A percentile compares a stretch with the other conserved stretches of the same genome.
Evolutionary conservation across 2,113 vertebrate species (phyloP).

Genomic region (Nycticryphes semicollaris): DNA sequence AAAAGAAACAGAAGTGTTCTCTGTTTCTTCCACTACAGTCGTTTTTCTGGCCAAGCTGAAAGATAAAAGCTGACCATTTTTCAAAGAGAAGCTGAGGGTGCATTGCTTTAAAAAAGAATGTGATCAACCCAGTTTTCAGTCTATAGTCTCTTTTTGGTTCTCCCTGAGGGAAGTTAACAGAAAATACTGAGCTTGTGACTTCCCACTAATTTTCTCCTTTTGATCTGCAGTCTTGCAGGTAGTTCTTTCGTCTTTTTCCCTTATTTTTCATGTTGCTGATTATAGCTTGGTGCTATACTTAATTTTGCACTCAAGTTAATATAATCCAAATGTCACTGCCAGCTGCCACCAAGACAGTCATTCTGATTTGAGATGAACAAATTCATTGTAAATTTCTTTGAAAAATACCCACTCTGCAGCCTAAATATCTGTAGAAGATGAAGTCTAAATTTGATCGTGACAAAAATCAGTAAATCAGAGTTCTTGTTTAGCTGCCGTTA

Average conservation of each 20-base stretch:
- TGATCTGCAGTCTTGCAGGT: background rate
- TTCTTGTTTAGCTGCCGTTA: conserved; percentile 15
- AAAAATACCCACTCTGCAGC: background rate
- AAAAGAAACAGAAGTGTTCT: background rate
- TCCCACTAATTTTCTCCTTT: background rate
- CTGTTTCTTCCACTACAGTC: background rate
- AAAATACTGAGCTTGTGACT: background rate
- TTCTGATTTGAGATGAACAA: background rate
- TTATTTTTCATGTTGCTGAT: background rate
- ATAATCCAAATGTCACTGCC: background rate
- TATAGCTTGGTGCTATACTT: background rate
- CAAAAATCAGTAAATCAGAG: background rate
- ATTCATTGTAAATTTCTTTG: background rate
- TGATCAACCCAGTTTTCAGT: background rate
- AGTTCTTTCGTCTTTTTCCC: background rate
- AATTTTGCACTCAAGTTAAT: background rate
- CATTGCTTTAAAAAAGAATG: background rate
- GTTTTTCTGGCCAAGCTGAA: background rate
- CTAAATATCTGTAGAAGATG: background rate
- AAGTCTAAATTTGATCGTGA: background rate
- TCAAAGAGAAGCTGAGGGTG: background rate
- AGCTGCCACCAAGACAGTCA: background rate
- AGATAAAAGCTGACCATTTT: background rate
- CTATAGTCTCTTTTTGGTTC: background rate
- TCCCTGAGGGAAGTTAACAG: background rate